Base-by-base conservation (phyloP, 2,797 vertebrate species). In the Cyprinodon diabolis region DNA sequence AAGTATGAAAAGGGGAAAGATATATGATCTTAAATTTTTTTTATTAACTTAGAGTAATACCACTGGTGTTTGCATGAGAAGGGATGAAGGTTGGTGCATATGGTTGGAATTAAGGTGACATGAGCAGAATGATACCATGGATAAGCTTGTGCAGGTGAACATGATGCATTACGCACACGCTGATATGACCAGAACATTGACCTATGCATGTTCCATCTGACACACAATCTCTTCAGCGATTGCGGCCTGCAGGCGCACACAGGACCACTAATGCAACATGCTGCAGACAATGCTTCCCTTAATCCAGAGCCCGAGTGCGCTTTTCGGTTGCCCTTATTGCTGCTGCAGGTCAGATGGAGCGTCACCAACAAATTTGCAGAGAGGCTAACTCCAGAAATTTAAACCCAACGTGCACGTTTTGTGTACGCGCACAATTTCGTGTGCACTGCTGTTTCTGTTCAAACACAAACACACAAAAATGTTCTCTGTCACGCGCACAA, bases 41-140 rank as follows among this genome's bases (percentile, higher is more conserved):
- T 89, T 86, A 87, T 93, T 91, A 91, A 72, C 77, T 84, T 78
- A 66, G 78, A 84, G 80, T 72, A 76, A 90, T 79, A 84, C 84
- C 79, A 76, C 72, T 67, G 66, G 72, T 79, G 79, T 83, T 65
- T 43, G 58, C 43, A 72, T 83, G 63, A 76, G 85, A 5, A 15
- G 17, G 9, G 14, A 19, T 47, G n/a, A 17, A 52, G 9, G 19
- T 21, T 2, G 1, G 19, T 52, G 30, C 30, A 30, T 23, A 15
- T 35, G 35, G 35, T 17, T 58, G 57, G 35, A 58, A 17, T 35
- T 17, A 13, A 35, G 57, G 57, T 14, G 14, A 58, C 57, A 15
- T 9, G 57, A 17, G 30, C 57, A 15, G 25, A 35, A 35, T 2
- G 57, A 35, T 35, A 12, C 30, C 57, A 35, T 0, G 56, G 8